phyloP scores from a whole-genome alignment of 2,113 vertebrate species.

The Ellobius talpinus region DNA sequence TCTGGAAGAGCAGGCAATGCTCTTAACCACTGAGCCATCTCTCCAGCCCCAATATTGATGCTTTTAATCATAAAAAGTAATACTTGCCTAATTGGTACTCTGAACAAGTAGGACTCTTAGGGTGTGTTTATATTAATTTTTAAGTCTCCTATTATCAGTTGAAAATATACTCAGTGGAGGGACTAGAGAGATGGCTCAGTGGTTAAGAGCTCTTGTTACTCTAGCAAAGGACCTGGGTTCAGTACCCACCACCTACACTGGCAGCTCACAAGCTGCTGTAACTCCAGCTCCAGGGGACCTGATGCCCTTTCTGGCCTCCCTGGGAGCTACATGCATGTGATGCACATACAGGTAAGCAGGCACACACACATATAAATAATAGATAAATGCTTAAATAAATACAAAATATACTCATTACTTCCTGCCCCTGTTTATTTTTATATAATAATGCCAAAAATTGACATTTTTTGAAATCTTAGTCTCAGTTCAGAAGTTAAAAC shows the following conservation, averaged over 20 bases:
- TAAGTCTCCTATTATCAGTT: background rate
- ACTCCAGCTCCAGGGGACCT: background rate
- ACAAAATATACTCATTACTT: conserved; percentile 6
- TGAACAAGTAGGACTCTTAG: conserved; percentile 9
- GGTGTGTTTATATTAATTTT: background rate
- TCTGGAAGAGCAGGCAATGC: too few species aligned
- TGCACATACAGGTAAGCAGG: background rate
- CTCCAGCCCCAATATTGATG: too few species aligned
- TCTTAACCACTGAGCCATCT: too few species aligned
- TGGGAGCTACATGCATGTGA: background rate
- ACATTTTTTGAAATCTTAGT: background rate
- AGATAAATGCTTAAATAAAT: background rate
- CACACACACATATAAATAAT: background rate
- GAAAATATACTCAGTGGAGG: conserved; percentile 20
- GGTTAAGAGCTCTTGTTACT: background rate
- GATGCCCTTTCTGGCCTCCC: background rate
- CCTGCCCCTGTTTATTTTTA: background rate
- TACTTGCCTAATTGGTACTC: background rate
- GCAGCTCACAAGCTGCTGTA: too few species aligned
- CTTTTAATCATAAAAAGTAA: conserved; percentile 49
- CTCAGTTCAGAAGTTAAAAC: conserved; percentile 33
- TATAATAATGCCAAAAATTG: background rate
- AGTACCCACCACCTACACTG: background rate
- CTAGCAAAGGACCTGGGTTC: background rate
- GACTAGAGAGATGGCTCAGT: background rate